These are phyloP conservation scores for Rhagophthalmus giganteus DNA, from an alignment of 2,888 invertebrate species.

Conservation along the genomic window DNA sequence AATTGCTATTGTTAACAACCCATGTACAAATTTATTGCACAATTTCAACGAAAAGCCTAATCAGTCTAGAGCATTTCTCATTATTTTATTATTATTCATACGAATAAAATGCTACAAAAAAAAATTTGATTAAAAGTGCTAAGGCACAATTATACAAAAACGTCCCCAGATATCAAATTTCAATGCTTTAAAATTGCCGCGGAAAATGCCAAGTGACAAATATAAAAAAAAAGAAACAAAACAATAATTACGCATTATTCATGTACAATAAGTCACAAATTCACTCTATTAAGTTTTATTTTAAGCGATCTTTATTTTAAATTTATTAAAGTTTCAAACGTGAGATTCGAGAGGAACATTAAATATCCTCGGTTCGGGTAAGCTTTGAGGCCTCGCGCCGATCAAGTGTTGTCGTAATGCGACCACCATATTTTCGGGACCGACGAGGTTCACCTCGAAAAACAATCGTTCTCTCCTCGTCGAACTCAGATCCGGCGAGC, in stretches of 20 bases:
- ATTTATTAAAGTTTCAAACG: conserved; percentile 51
- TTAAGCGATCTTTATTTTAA: not conserved
- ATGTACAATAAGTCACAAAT: conserved; percentile 16
- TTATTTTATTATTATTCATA: too few relatives aligned
- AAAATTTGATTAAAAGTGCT: too few relatives aligned
- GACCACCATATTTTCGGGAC: conserved; percentile 59
- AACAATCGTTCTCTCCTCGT: conserved; percentile 54
- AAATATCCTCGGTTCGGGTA: conserved; percentile 59
- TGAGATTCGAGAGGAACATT: conserved; percentile 64
- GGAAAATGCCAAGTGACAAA: conserved; percentile 7
- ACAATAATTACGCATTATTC: conserved; percentile 5
- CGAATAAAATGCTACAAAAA: too few relatives aligned
- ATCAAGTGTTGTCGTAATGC: conserved; percentile 56
- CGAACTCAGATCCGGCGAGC: conserved; percentile 63
- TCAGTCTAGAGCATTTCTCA: conserved; percentile 8
- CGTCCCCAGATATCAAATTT: too few relatives aligned
- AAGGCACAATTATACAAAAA: too few relatives aligned
- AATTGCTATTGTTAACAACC: conserved; percentile 1
- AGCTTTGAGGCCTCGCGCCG: conserved; percentile 58
- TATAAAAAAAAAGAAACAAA: too few relatives aligned
- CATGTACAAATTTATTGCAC: conserved; percentile 27
- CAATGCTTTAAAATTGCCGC: too few relatives aligned
- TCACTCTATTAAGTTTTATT: conserved; percentile 18
- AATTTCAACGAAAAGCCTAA: conserved; percentile 4
- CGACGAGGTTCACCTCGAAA: conserved; percentile 59